phyloP scores from a whole-genome alignment of 2,888 invertebrate genomes.

The Baccha elongata region DNA sequence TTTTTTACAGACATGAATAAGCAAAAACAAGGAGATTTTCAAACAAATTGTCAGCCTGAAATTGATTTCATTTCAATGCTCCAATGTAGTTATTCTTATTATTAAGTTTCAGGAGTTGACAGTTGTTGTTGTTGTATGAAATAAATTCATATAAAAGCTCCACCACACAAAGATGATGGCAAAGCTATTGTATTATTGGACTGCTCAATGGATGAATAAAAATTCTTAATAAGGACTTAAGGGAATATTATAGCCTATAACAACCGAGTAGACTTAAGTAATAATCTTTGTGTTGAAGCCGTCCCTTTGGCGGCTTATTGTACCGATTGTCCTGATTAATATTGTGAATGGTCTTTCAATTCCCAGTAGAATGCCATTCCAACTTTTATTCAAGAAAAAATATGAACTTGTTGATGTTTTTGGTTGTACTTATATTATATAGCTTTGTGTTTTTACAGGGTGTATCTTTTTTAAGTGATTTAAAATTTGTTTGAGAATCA shows the following conservation, averaged over 20 bases:
- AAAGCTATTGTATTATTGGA: not conserved
- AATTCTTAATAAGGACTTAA: not conserved
- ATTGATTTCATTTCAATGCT: not conserved
- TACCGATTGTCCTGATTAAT: constrained; percentile 2
- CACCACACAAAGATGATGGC: not conserved
- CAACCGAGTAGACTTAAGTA: not conserved
- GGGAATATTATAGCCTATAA: not conserved
- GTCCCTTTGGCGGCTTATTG: not conserved
- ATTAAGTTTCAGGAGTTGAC: not conserved
- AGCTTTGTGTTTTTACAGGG: too few relatives aligned
- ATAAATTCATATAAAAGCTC: not conserved
- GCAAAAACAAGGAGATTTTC: not conserved
- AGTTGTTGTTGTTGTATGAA: not conserved
- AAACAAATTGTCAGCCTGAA: not conserved
- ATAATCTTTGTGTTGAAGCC: not conserved
- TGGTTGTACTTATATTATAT: too few relatives aligned
- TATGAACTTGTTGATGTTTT: not conserved
- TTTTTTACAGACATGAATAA: not conserved
- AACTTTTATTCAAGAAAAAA: not conserved
- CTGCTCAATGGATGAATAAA: not conserved
- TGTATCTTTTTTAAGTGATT: too few relatives aligned
- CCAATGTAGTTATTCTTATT: not conserved
- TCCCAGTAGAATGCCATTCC: not conserved
- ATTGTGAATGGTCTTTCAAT: not conserved
- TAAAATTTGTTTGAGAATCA: too few relatives aligned